Percentiles rank a stretch among this genome's conserved stretches.
Evolutionary conservation across 2,113 vertebrate genomes (phyloP).

Genomic region (Laticauda colubrina): DNA sequence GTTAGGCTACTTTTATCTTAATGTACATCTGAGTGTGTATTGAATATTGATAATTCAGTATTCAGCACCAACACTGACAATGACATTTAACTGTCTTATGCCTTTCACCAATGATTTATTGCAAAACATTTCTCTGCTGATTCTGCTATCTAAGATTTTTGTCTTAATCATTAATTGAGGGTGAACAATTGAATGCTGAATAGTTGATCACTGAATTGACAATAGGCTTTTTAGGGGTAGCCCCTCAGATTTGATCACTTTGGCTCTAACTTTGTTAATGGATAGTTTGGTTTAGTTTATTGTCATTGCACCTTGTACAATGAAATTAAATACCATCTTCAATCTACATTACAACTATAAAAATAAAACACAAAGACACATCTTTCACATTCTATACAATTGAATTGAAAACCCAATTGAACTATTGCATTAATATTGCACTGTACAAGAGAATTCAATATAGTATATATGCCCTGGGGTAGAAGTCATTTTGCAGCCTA

Average conservation of each 20-base stretch:
- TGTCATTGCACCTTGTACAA: too few species aligned
- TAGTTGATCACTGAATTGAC: neutral
- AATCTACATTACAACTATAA: too few species aligned
- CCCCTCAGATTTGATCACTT: neutral
- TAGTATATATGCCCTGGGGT: too few species aligned
- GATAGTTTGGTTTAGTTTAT: too few species aligned
- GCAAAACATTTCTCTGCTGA: slow-evolving; percentile 2
- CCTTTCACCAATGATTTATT: neutral
- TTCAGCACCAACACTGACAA: neutral
- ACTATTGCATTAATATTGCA: too few species aligned
- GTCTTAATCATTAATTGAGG: neutral
- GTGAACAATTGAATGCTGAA: neutral
- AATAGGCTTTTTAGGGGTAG: neutral
- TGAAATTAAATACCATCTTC: too few species aligned
- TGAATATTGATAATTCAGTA: neutral
- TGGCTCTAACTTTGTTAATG: neutral
- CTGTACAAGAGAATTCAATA: too few species aligned
- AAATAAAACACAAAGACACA: too few species aligned
- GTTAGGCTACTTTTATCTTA: neutral
- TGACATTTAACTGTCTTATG: neutral
- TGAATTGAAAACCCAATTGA: too few species aligned
- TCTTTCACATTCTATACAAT: too few species aligned
- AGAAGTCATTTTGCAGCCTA: too few species aligned
- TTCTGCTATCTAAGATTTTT: neutral
- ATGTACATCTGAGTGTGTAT: neutral